phyloP scores from a whole-genome alignment of 2,113 vertebrate genomes.

The Puma concolor region DNA sequence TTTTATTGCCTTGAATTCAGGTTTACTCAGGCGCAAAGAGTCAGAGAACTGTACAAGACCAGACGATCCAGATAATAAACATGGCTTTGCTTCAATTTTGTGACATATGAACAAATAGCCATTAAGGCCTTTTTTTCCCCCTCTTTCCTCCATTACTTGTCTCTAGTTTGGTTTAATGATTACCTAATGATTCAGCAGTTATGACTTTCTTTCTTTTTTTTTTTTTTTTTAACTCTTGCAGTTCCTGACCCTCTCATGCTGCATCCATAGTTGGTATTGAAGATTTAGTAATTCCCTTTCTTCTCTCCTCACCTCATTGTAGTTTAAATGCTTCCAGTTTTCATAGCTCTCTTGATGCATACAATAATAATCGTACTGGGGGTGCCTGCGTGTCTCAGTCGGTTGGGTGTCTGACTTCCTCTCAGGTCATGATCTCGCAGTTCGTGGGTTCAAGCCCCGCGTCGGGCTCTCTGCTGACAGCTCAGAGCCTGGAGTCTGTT shows the following conservation, averaged over 20 bases:
- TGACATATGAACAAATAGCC: conserved; percentile 23
- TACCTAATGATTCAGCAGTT: conserved; percentile 47
- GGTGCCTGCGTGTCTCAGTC: too few relatives aligned
- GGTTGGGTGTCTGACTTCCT: too few relatives aligned
- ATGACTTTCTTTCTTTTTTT: neutral
- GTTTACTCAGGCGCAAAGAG: conserved; percentile 47
- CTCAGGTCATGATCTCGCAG: too few relatives aligned
- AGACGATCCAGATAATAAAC: conserved; percentile 63
- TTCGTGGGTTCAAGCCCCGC: too few relatives aligned
- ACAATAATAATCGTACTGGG: neutral
- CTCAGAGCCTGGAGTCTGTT: too few relatives aligned
- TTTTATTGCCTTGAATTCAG: conserved; percentile 43
- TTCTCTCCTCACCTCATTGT: neutral
- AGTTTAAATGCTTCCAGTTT: neutral
- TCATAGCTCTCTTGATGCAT: neutral
- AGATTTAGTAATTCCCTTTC: neutral
- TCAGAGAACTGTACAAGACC: conserved; percentile 36
- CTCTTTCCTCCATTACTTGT: conserved; percentile 34
- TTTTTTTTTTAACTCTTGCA: neutral
- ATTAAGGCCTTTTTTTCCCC: neutral
- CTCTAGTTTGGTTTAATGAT: conserved; percentile 67
- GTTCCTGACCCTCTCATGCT: neutral
- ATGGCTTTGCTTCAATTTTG: conserved; percentile 47
- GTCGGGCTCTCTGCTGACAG: too few relatives aligned
- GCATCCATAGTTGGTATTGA: neutral